These are phyloP conservation scores for Pollimyrus isidori DNA, from an alignment of 2,113 vertebrate species.

Conservation along the genomic window DNA sequence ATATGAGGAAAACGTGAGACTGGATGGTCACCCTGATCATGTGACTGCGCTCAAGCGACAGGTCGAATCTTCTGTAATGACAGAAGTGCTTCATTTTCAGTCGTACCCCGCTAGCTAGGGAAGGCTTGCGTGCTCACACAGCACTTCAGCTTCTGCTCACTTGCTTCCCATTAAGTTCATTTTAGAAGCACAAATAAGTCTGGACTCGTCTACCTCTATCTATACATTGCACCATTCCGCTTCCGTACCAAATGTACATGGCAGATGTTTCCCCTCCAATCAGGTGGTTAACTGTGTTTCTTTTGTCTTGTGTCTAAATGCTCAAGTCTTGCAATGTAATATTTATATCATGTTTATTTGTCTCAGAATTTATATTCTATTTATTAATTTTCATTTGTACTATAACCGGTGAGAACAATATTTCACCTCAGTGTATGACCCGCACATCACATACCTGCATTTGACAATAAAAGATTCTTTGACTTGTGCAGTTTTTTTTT, in stretches of 20 bases:
- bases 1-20: background rate
- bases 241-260: background rate
- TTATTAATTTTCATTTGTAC: background rate
- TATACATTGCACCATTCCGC: background rate
- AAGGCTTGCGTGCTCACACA: background rate
- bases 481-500: background rate
- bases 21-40: background rate
- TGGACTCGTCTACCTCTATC: background rate
- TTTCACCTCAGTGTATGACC: background rate
- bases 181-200: background rate
- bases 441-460: background rate
- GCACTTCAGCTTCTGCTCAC: background rate
- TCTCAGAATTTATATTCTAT: background rate
- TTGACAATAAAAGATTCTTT: background rate
- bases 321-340: background rate
- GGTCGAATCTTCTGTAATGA: background rate
- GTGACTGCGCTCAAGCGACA: background rate
- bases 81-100: background rate
- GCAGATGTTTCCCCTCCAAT: background rate
- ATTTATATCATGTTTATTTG: background rate
- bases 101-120: background rate
- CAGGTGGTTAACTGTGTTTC: background rate
- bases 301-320: background rate
- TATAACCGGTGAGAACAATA: background rate
- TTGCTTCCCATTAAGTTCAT: background rate